Base-by-base conservation (phyloP, 2,888 invertebrate genomes). In the Monopis laevigella region DNA sequence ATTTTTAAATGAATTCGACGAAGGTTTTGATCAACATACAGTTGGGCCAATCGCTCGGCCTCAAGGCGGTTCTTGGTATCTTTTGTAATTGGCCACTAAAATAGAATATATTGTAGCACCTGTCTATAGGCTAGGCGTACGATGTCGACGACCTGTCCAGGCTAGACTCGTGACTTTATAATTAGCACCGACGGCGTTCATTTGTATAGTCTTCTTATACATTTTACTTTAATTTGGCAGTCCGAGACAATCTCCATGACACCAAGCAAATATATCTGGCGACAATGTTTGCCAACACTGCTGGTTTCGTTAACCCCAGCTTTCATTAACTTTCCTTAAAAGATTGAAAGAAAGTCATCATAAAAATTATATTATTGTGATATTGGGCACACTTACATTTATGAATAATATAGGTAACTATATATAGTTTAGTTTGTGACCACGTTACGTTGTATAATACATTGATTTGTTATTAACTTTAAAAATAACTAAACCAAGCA, bases 111-210 rank as follows among this genome's bases (percentile, higher is more conserved):
- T 27, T 41, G 28, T 43, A 41, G 41, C 36, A 36, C 36, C 36
- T 36, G 36, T 36, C 36, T 36, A 36, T 21, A 36, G 21, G 19
- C 36, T 36, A 19, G 21, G 17, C 26, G 17, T 2, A 13, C 17
- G 35, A 30, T 40, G 45, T 39, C 48, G 42, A 40, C 38, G 44
- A 45, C 46, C 48, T 32, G 44, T 29, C 40, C 40, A 40, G 29
- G 19, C 45, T 44, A 44, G 39, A 17, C 57, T 50, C 55, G 55
- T 57, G 56, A 54, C 51, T 51, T 46, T 55, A 56, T 53, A 61
- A 62, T 65, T 63, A 63, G 56, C 58, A 57, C 53, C 19, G 28
- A 18, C 28, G 29, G 29, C 39, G 27, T 39, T 39, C 36, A 36
- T 27, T 39, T 16, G 24, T 36, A 18, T 52, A 52, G 47, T 48